A percentile compares a stretch with the other conserved stretches of the same genome.
Evolutionary conservation across 2,888 invertebrate genomes (phyloP).

Genomic region (Philaethria dido): DNA sequence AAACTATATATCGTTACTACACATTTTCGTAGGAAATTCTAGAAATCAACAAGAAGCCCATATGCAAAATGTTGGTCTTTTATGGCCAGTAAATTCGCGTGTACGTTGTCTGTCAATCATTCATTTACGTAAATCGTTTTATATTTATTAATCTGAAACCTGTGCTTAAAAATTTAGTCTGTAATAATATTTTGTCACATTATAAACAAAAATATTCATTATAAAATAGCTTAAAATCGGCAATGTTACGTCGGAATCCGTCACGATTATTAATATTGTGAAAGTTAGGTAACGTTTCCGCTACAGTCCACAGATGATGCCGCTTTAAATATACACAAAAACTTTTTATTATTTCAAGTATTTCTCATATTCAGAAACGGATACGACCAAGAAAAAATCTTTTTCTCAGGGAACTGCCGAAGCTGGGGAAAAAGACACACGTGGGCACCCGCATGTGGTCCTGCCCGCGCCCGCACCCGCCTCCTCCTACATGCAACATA

Average conservation of each 20-base stretch:
- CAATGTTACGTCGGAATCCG: background rate
- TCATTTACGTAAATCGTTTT: too few relatives aligned
- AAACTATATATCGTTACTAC: too few relatives aligned
- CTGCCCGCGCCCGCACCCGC: too few relatives aligned
- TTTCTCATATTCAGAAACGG: constrained; percentile 25
- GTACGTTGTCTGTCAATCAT: too few relatives aligned
- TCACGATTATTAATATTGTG: background rate
- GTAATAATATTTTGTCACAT: too few relatives aligned
- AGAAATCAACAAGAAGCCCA: too few relatives aligned
- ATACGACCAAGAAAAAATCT: constrained; percentile 48
- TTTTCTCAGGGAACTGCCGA: constrained; percentile 55
- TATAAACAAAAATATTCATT: background rate
- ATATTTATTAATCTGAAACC: too few relatives aligned
- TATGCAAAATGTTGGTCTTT: too few relatives aligned
- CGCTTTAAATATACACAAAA: background rate
- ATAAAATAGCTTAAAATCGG: background rate
- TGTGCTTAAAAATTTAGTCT: too few relatives aligned
- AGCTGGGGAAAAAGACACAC: constrained; percentile 62
- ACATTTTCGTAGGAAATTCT: too few relatives aligned
- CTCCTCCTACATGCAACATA: too few relatives aligned
- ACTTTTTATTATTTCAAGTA: constrained; percentile 13
- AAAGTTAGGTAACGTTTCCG: constrained; percentile 25
- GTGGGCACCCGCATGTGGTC: constrained; percentile 74
- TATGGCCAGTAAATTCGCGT: too few relatives aligned
- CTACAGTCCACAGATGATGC: constrained; percentile 6